These are phyloP conservation scores for Tolmerus cingulatus DNA, from an alignment of 2,888 invertebrate species.

Conservation along the genomic window DNA sequence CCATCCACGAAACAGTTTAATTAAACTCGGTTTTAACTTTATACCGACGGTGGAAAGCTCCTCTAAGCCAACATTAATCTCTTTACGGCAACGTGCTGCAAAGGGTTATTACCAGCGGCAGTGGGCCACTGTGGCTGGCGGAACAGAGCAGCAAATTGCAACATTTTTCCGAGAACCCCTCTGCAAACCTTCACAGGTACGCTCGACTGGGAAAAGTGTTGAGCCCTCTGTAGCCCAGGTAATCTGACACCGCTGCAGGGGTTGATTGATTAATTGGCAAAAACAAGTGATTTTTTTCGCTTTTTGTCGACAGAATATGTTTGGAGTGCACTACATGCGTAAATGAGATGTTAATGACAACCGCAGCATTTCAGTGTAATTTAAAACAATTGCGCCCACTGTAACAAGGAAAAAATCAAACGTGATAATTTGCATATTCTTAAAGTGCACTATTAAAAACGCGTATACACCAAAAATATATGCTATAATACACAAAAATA, in stretches of 20 bases:
- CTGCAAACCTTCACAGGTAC: not conserved
- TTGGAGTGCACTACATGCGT: not conserved
- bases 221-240: not conserved
- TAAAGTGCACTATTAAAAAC: too few relatives aligned
- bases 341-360: not conserved
- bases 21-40: conserved; percentile 8
- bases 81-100: not conserved
- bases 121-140: not conserved
- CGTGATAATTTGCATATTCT: too few relatives aligned
- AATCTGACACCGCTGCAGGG: not conserved
- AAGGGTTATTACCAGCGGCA: not conserved
- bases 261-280: not conserved
- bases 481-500: too few relatives aligned
- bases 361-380: not conserved
- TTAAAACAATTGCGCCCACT: not conserved
- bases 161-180: not conserved
- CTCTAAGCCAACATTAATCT: not conserved
- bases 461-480: too few relatives aligned
- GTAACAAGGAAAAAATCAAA: too few relatives aligned
- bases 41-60: not conserved
- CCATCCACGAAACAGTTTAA: conserved; percentile 3
- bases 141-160: not conserved
- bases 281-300: not conserved
- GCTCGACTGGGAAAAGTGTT: not conserved
- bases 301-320: not conserved